Percentiles rank a stretch among this genome's conserved stretches.
Evolutionary conservation across 2,797 vertebrate species (phyloP).

Genomic region (Anisognathus igniventris): DNA sequence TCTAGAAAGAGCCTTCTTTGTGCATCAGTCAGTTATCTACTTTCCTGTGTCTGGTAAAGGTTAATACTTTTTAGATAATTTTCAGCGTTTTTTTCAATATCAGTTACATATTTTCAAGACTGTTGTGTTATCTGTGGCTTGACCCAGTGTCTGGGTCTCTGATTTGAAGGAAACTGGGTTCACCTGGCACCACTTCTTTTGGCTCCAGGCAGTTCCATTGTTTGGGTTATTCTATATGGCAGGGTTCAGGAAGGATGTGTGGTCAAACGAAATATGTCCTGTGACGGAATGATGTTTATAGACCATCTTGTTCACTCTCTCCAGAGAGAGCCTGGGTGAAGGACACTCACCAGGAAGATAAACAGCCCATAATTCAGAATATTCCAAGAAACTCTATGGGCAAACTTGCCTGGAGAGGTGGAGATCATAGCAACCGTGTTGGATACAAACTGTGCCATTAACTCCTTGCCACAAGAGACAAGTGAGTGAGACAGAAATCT

Average conservation of each 20-base stretch:
- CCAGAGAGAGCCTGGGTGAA: neutral
- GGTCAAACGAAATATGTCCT: neutral
- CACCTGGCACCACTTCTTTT: neutral
- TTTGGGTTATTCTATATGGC: neutral
- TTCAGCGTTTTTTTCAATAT: neutral
- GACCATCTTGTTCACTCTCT: neutral
- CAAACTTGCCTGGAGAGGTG: neutral
- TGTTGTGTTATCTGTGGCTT: neutral
- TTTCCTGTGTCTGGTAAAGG: neutral
- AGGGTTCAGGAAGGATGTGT: neutral
- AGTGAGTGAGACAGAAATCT: fast-evolving
- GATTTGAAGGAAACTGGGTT: neutral
- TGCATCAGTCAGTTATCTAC: neutral
- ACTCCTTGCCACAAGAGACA: neutral
- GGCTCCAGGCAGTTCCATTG: neutral
- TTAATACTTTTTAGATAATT: neutral
- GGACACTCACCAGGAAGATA: neutral
- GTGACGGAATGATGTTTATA: neutral
- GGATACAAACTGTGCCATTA: neutral
- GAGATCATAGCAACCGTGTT: neutral
- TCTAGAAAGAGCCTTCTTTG: neutral
- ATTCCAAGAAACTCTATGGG: neutral
- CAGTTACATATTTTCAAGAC: neutral
- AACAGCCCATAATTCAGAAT: neutral
- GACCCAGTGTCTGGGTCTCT: neutral